Conservation (phyloP, 1,140 invertebrate species). For the Diuraphis noxia region DNA sequence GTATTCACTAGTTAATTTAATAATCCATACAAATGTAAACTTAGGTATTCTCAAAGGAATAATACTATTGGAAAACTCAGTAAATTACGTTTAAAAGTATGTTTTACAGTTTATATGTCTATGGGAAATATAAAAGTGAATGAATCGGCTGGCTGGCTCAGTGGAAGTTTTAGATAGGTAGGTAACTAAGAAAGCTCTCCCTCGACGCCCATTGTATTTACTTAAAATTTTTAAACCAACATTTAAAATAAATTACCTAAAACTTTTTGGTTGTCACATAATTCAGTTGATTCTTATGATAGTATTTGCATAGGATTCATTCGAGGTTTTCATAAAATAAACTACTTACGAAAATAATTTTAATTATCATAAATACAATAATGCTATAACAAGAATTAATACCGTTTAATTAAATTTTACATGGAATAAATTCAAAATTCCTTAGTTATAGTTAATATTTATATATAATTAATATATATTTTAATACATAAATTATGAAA, state of each 20-base stretch:
- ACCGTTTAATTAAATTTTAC: too few species aligned
- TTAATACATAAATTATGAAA: too few species aligned
- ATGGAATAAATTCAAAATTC: too few species aligned
- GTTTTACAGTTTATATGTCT: slow-evolving; percentile 21
- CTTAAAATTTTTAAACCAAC: neutral
- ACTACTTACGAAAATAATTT: too few species aligned
- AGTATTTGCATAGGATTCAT: too few species aligned
- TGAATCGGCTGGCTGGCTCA: neutral
- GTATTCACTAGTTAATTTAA: slow-evolving; percentile 23
- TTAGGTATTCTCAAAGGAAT: slow-evolving; percentile 21
- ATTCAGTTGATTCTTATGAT: too few species aligned
- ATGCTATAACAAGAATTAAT: too few species aligned
- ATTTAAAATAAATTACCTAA: neutral
- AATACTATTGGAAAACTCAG: slow-evolving; percentile 21
- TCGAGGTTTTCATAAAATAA: too few species aligned
- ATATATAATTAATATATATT: too few species aligned
- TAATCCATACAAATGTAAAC: slow-evolving; percentile 39
- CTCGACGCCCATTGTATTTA: neutral
- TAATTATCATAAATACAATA: too few species aligned
- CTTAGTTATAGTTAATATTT: too few species aligned
- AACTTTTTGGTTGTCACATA: neutral
- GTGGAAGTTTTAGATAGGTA: slow-evolving; percentile 27
- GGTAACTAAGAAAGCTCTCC: slow-evolving; percentile 11
- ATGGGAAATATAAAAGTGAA: slow-evolving; percentile 18
- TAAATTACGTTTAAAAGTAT: slow-evolving; percentile 43